These are phyloP conservation scores for Hypothenemus hampei DNA, from an alignment of 1,140 invertebrate species.

Conservation along the genomic window DNA sequence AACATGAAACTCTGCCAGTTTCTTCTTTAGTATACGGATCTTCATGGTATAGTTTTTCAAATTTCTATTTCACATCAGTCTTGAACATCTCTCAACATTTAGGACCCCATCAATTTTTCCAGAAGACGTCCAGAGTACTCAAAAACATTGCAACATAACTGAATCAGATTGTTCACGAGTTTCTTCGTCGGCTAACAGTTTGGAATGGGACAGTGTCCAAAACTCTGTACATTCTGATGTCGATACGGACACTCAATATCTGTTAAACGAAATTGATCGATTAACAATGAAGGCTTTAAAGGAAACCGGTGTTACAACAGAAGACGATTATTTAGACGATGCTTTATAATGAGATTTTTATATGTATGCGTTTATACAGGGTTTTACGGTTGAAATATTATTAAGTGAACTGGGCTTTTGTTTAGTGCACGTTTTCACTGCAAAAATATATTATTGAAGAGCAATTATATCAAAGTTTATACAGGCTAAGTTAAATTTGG, in stretches of 20 bases:
- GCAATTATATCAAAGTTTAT: too few relatives aligned
- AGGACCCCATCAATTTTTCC: slow-evolving; percentile 24
- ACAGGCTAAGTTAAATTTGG: too few relatives aligned
- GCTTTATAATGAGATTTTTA: slow-evolving; percentile 18
- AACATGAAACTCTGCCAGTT: slow-evolving; percentile 49
- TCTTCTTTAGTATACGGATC: slow-evolving; percentile 38
- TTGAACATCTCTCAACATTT: neutral
- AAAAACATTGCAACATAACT: slow-evolving; percentile 18
- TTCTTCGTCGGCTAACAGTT: slow-evolving; percentile 52
- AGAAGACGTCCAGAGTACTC: slow-evolving; percentile 6
- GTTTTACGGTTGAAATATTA: too few relatives aligned
- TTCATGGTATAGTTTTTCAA: slow-evolving; percentile 37
- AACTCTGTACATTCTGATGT: slow-evolving; percentile 45
- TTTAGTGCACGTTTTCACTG: too few relatives aligned
- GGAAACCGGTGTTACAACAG: slow-evolving; percentile 46
- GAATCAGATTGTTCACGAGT: slow-evolving; percentile 51
- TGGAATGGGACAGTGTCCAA: slow-evolving; percentile 55
- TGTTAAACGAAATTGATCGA: slow-evolving; percentile 52
- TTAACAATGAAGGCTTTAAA: slow-evolving; percentile 50
- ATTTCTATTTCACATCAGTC: neutral
- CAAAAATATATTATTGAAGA: too few relatives aligned
- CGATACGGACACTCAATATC: slow-evolving; percentile 49
- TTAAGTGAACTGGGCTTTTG: too few relatives aligned
- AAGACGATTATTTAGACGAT: slow-evolving; percentile 18
- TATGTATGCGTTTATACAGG: too few relatives aligned